Evolutionary conservation across 2,888 invertebrate genomes (phyloP), one percentile per base, ranked within the genome.

Genomic region (Ophioninae sp.): DNA sequence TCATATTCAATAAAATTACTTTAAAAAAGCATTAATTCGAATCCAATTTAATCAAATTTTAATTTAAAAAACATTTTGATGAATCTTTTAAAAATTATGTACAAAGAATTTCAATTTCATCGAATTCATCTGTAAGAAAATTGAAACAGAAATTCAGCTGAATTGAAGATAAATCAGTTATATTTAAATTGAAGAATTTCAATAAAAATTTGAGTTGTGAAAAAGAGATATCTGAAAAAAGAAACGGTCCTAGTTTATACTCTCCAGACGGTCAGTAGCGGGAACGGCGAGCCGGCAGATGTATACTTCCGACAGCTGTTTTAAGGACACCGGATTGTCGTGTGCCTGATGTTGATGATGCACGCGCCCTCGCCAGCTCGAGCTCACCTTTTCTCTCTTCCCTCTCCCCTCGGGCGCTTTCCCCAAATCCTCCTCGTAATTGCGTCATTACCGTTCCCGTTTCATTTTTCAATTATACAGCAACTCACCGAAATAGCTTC

Each of bases 301-400:
- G 91, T 90, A 50, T 50, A 91, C 90, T 91, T 91, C 91, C 91
- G 91, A 91, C 91, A 91, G 91, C 91, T 91, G 91, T 86, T 84
- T 79, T 79, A 67, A 88, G 87, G 88, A 88, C 84, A 78, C 76
- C 84, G 81, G 81, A 73, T 81, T 82, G 89, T 90, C 90, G 90
- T 89, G 89, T 87, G 89, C 88, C 88, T 88, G 87, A 78, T 88
- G 87, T 70, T 88, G 68, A 87, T 73, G 86, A 86, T 89, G 89
- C 91, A 91, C 91, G 90, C 91, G 90, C 88, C 88, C 89, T 88
- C 87, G 78, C 30, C 80, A 62, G 65, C 74, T 61, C 50, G 57
- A 59, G 30, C 37, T 21, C 8, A 7, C 13, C 57, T 56, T 50
- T 56, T 41, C 65, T 21, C 65, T 21, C 41, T 50, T 7, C 72